Percentiles rank a stretch among this genome's conserved stretches.
phyloP scores from a whole-genome alignment of 2,888 invertebrate species.

The Anodontia alba region DNA sequence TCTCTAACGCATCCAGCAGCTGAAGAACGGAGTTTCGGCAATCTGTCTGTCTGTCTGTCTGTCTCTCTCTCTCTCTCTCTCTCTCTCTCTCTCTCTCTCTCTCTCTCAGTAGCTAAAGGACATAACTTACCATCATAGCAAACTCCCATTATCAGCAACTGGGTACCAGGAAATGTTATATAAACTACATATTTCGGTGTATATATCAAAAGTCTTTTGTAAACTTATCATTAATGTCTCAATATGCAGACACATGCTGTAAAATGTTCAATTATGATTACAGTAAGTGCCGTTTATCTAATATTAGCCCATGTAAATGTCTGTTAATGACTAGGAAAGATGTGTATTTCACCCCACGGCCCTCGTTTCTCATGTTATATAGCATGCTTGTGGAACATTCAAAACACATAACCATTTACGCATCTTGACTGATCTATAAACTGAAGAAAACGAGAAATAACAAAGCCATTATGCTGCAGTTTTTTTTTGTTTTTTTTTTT shows the following conservation, averaged over 20 bases:
- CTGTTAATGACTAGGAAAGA: not conserved
- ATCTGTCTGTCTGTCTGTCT: too few relatives aligned
- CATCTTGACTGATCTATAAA: not conserved
- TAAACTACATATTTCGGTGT: not conserved
- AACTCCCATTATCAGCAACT: too few relatives aligned
- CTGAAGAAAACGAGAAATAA: not conserved
- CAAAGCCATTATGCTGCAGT: not conserved
- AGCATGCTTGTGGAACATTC: not conserved
- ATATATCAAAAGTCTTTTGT: not conserved
- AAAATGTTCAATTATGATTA: constrained; percentile 9
- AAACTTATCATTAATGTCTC: not conserved
- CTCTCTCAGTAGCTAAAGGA: too few relatives aligned
- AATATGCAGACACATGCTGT: constrained; percentile 8
- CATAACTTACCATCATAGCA: too few relatives aligned
- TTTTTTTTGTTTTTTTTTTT: too few relatives aligned
- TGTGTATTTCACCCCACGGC: not conserved
- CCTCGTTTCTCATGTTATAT: constrained; percentile 1
- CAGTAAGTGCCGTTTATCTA: constrained; percentile 1
- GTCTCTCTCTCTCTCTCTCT: too few relatives aligned
- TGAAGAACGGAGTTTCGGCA: too few relatives aligned
- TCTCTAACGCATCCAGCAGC: too few relatives aligned
- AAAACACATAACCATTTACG: constrained; percentile 12
- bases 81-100: too few relatives aligned
- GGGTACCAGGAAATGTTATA: too few relatives aligned
- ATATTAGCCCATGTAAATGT: constrained; percentile 8